Evolutionary conservation across 2,888 invertebrate species (phyloP), one percentile per base, ranked within the genome.

Genomic region (Dynastes tityus): DNA sequence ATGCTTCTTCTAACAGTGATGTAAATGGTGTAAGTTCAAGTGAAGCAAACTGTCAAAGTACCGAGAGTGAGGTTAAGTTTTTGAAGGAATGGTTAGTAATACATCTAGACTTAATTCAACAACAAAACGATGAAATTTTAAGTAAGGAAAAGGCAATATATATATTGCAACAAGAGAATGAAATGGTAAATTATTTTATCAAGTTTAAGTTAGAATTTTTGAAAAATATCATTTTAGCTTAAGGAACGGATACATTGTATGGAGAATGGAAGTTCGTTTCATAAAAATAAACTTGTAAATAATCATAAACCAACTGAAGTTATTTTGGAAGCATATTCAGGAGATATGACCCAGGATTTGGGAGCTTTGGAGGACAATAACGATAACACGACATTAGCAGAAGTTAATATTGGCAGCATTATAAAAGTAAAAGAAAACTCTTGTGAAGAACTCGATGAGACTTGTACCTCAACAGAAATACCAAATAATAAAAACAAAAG

Each of bases 31-130:
- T 83, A 78, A 82, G 81, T 76, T 77, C 79, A 58, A 76, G 80
- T 58, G 81, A 80, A 58, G 65, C 79, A n/a, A 84, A 82, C 83
- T 85, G 85, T 84, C 85, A 85, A 89, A 83, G 89, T 86, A 83
- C 87, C 90, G 84, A 89, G 88, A 85, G 89, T 85, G 93, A 94
- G 89, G 93, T 94, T 88, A 92, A 91, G 87, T 92, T 92, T 84
- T 90, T 94, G 74, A 96, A 96, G 89, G 94, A 95, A 82, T 92
- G 97, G 86, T 90, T 97, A 81, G 89, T 96, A 79, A 91, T 95
- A 82, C 96, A 97, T 88, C 90, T 97, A 85, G 96, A 97, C 88
- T 90, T 97, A 80, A 96, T 97, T 87, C 96, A 97, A 88, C 96
- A 96, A 89, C 97, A 97, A 89, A 95, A 95, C 85, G 96, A 97